Base-by-base conservation (phyloP, 64 coral and sea anemone species). In the Dendronephthya gigantea region DNA sequence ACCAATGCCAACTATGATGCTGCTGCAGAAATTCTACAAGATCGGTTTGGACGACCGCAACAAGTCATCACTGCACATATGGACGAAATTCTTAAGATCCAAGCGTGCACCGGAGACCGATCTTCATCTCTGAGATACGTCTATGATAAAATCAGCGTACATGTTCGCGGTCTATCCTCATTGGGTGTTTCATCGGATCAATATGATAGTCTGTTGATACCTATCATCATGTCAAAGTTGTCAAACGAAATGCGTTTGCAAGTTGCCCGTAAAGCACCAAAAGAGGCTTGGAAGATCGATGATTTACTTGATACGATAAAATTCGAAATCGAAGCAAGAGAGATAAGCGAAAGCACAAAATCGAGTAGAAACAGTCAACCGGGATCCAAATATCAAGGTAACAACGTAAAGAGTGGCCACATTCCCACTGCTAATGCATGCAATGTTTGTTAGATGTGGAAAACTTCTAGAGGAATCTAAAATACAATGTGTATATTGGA, bases 401-500 rank as follows among this genome's bases (percentile, higher is more conserved):
- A n/a, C n/a, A 88, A 66, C 7, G 76, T 65, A 7, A 23, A 27
- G 10, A 39, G 39, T 1, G 9, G 35, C 40, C n/a, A 28, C 8
- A 47, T 27, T 23, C 90, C 81, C 0, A 91, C 90, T 0, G 85
- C 59, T 2, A 86, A 50, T 72, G 38, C 85, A 16, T 40, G n/a
- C n/a, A n/a, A n/a, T 90, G 0, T 11, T 90, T 40, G 66, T 6
- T 70, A 70, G 68, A 0, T 83, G 15, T 2, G 68, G 69, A 39
- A 13, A 85, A n/a, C n/a, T 56, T 50, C 48, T n/a, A 7, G 29
- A 70, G 39, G 30, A 41, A 7, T 66, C 43, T 17, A 41, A 59
- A 0, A 40, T 50, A 76, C 66, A 55, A 47, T 90, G 89, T 49
- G 84, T 83, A 30, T 90, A 86, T 83, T 90, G 89, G 41, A 70